Base-by-base conservation (phyloP, 2,113 vertebrate species). In the Nibea albiflora region DNA sequence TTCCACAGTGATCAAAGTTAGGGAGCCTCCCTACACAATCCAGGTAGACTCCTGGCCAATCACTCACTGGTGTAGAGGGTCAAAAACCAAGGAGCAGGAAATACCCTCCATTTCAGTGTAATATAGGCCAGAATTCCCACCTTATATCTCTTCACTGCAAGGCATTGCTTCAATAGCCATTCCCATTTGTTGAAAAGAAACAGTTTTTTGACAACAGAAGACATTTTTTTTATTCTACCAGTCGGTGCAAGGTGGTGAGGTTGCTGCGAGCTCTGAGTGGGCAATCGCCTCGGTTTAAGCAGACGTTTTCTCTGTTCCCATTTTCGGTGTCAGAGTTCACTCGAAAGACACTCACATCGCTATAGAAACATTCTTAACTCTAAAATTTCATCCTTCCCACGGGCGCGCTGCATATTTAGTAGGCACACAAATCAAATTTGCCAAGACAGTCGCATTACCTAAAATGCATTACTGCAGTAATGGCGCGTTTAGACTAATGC, bases 1-100 rank as follows among this genome's bases (percentile, higher is more conserved):
- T 87, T 88, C 88, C 87, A 84, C 83, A 53, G 76, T 89, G 89
- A 93, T 93, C 91, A 92, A 90, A 93, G 73, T 88, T 85, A 31
- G 79, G 76, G 77, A 74, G 85, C 74, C 81, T 86, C 75, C 76
- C 64, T 46, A 81, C 64, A 74, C 53, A 74, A 61, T 84, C 54
- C 52, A 46, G 82, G 74, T 87, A 64, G 78, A 89, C 62, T 78
- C 66, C 26, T 2, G 66, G 81, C 85, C 88, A 87, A 81, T 84
- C 69, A 17, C 28, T 57, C n/a, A n/a, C n/a, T 60, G 46, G 58
- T 60, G 56, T 39, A 76, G 16, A 19, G 75, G 87, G 78, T 90
- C 79, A 84, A 79, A 83, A 87, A 57, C 11, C 12, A 73, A 60
- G 22, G n/a, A 54, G 44, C 26, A 76, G 86, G 80, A 85, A 85